These are phyloP conservation scores for Graphium colonna DNA, from an alignment of 2,888 invertebrate species.

Conservation along the genomic window DNA sequence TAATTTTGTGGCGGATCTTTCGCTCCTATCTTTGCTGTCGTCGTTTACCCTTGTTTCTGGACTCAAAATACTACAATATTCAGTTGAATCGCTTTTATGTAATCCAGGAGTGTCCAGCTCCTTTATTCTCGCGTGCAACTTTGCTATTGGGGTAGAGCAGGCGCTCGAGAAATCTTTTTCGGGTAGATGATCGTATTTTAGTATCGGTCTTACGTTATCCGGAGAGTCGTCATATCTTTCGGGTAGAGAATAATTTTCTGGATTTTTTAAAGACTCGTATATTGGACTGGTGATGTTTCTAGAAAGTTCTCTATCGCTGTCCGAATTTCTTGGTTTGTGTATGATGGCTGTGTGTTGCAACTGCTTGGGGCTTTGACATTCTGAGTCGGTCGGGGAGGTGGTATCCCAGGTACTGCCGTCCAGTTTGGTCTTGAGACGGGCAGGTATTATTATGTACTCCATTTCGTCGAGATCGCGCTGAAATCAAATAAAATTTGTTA, in stretches of 20 bases:
- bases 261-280: constrained; percentile 57
- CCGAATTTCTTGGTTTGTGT: constrained; percentile 44
- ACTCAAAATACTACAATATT: constrained; percentile 71
- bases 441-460: constrained; percentile 65
- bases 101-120: constrained; percentile 61
- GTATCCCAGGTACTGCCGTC: constrained; percentile 50
- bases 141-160: constrained; percentile 66
- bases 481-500: no score
- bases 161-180: constrained; percentile 59
- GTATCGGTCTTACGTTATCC: constrained; percentile 27
- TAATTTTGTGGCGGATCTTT: constrained; percentile 52
- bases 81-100: constrained; percentile 71
- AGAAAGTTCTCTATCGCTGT: constrained; percentile 50
- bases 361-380: constrained; percentile 50
- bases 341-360: constrained; percentile 51
- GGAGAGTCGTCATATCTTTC: constrained; percentile 50
- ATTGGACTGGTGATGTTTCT: constrained; percentile 49
- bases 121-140: constrained; percentile 53
- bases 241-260: no score
- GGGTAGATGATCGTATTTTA: constrained; percentile 46
- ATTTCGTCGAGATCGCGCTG: constrained; percentile 58
- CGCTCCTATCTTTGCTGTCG: constrained; percentile 48
- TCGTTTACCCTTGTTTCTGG: constrained; percentile 55
- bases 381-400: constrained; percentile 59
- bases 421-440: constrained; percentile 48